Evolutionary conservation across 2,113 vertebrate species (phyloP).

Genomic region (Brienomyrus longianalis): DNA sequence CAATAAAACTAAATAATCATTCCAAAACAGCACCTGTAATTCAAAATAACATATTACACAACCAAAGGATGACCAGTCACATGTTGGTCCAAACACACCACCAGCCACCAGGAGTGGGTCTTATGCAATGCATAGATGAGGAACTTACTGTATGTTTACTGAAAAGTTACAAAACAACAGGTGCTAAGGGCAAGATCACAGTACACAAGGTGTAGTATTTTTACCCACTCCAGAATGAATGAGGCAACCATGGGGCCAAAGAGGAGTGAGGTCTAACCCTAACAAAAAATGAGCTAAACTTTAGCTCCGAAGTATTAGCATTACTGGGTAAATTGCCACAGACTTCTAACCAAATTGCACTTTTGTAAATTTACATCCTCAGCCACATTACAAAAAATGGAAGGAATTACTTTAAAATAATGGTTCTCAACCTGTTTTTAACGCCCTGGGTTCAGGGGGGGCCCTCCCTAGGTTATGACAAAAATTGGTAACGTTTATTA

Average conservation of each 20-base stretch:
- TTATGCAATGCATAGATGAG: background rate
- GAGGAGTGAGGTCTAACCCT: background rate
- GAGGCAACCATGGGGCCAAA: background rate
- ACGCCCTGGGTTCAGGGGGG: background rate
- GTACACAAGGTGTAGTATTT: constrained; percentile 11
- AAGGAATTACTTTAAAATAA: background rate
- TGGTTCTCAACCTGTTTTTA: background rate
- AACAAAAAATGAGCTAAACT: background rate
- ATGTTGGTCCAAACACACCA: background rate
- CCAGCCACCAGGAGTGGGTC: background rate
- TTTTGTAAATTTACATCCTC: background rate
- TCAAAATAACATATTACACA: background rate
- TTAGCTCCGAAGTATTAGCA: background rate
- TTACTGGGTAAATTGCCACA: background rate
- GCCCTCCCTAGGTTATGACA: background rate
- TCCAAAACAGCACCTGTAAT: background rate
- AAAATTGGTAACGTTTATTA: background rate
- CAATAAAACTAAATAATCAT: background rate
- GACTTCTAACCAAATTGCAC: background rate
- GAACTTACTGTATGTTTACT: constrained; percentile 10
- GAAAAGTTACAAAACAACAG: constrained; percentile 10
- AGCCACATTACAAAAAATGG: background rate
- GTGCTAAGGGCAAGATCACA: background rate
- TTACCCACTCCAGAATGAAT: background rate
- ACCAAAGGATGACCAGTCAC: background rate